Percentiles rank a stretch among this genome's conserved stretches.
Conservation (phyloP, 2,888 invertebrate genomes). For the Drosophila vallismaia region DNA sequence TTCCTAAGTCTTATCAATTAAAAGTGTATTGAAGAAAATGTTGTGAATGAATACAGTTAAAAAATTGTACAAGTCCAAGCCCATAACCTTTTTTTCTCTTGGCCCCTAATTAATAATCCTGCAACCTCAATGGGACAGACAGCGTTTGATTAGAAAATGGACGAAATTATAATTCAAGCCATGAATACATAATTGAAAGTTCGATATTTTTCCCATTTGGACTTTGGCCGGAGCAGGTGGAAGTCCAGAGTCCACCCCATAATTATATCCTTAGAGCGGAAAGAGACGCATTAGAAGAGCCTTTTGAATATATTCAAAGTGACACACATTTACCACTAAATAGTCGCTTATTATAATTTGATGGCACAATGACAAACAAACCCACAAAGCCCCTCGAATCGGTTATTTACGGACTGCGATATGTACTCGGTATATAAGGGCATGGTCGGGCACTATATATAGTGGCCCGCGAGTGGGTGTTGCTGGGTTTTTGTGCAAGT, state of each 20-base stretch:
- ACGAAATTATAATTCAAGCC: conserved; percentile 20
- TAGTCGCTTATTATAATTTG: conserved; percentile 76
- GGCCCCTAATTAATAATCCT: neutral
- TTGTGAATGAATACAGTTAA: conserved; percentile 25
- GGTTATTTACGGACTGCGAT: conserved; percentile 18
- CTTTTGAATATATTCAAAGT: conserved; percentile 46
- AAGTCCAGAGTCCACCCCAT: conserved; percentile 9
- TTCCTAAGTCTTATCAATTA: conserved; percentile 12
- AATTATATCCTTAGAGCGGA: conserved; percentile 22
- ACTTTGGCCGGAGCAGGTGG: conserved; percentile 2
- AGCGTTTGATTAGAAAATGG: conserved; percentile 3
- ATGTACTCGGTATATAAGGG: conserved; percentile 10
- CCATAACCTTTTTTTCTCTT: too few species aligned
- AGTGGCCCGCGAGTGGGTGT: conserved; percentile 38
- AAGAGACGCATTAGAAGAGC: conserved; percentile 1
- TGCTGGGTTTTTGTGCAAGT: conserved; percentile 25
- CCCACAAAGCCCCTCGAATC: conserved; percentile 22
- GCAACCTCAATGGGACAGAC: neutral
- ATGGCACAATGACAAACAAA: conserved; percentile 71
- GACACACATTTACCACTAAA: conserved; percentile 77
- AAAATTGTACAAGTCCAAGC: neutral
- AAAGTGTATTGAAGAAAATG: neutral
- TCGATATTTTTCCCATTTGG: conserved; percentile 42
- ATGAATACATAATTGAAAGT: conserved; percentile 45
- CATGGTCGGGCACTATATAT: conserved; percentile 20